These are phyloP conservation scores for Hemiprocne comata DNA, from an alignment of 2,113 vertebrate species.

Conservation along the genomic window DNA sequence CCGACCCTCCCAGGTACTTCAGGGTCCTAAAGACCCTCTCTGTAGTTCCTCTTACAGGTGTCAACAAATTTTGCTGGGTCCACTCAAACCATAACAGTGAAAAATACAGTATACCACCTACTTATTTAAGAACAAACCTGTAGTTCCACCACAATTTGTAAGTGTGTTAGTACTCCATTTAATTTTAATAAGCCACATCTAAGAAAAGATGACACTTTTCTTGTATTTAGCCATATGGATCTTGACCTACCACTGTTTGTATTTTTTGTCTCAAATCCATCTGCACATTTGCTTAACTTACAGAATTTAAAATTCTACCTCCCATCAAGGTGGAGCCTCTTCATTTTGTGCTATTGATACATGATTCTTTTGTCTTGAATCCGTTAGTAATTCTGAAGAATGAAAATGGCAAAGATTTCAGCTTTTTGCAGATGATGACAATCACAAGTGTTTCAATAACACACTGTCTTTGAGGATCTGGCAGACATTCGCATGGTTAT, in stretches of 20 bases:
- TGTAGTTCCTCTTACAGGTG: no score
- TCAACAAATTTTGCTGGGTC: no score
- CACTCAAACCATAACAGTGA: no score
- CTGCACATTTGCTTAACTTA: background rate
- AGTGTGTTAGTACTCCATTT: background rate
- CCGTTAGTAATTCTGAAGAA: background rate
- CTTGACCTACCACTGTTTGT: background rate
- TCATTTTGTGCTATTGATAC: background rate
- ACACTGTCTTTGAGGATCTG: background rate
- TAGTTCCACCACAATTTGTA: background rate
- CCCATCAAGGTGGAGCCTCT: accelerated
- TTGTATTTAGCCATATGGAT: background rate
- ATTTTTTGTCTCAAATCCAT: background rate
- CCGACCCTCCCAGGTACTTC: no score
- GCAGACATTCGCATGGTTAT: background rate
- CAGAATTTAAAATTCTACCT: background rate
- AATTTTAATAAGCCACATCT: background rate
- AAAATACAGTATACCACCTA: background rate
- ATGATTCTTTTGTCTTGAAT: background rate
- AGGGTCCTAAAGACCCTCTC: no score
- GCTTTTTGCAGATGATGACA: background rate
- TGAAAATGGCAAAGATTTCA: background rate
- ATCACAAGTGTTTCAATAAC: background rate
- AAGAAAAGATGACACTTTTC: background rate
- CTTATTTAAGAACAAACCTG: background rate